A percentile compares a stretch with the other conserved stretches of the same genome.
Conservation (phyloP, 2,113 vertebrate species). For the Plecotus auritus region DNA sequence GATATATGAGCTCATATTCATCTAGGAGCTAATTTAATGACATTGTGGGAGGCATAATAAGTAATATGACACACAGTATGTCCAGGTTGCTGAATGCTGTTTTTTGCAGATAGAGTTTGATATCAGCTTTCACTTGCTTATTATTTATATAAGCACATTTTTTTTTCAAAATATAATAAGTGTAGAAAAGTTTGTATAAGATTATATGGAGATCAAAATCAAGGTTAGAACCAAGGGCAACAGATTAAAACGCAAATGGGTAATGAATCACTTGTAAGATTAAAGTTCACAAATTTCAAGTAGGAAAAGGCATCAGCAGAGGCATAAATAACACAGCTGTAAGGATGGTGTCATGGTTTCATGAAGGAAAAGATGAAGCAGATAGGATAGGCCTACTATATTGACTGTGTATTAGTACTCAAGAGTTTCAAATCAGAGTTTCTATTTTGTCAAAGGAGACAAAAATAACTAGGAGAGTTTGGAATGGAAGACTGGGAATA, state of each 20-base stretch:
- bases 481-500: background rate
- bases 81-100: background rate
- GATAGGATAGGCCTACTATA: background rate
- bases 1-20: background rate
- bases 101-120: background rate
- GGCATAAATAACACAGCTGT: background rate
- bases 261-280: conserved; percentile 19
- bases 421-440: background rate
- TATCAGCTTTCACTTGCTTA: background rate
- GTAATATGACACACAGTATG: background rate
- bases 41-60: background rate
- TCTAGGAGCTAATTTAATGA: conserved; percentile 11
- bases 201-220: conserved; percentile 18
- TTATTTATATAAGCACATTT: background rate
- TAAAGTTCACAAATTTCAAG: conserved; percentile 24
- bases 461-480: background rate
- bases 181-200: conserved; percentile 4
- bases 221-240: conserved; percentile 19
- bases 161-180: conserved; percentile 39
- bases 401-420: background rate
- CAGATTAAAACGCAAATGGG: conserved; percentile 37
- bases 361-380: conserved; percentile 9
- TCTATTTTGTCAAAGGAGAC: background rate
- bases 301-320: background rate
- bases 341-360: background rate